Percentiles rank a stretch among this genome's conserved stretches.
Conservation (phyloP, 2,888 invertebrate species). For the Aradus depressus region DNA sequence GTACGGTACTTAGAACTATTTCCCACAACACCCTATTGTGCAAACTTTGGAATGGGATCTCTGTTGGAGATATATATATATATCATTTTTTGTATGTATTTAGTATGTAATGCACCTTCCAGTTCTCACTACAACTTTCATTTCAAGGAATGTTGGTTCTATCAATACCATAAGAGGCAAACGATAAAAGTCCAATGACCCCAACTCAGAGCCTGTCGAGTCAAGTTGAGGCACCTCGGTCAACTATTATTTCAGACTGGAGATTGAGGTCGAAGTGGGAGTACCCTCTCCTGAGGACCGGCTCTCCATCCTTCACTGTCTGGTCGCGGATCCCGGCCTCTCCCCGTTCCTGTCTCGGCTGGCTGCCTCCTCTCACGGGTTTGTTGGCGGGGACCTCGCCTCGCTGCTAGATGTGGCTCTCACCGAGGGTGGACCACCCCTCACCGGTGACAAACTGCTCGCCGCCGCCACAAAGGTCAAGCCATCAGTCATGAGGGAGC, state of each 20-base stretch:
- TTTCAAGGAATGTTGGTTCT: too few species aligned
- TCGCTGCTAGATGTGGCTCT: conserved; percentile 65
- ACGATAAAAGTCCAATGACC: too few species aligned
- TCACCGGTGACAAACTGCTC: conserved; percentile 45
- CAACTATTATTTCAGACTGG: conserved; percentile 43
- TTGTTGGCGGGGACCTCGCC: conserved; percentile 77
- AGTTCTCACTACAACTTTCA: too few species aligned
- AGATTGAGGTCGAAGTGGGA: conserved; percentile 68
- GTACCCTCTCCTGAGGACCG: conserved; percentile 58
- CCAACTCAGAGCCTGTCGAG: too few species aligned
- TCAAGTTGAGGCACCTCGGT: too few species aligned
- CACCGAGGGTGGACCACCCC: conserved; percentile 36
- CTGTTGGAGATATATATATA: too few species aligned
- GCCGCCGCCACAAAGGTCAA: conserved; percentile 56
- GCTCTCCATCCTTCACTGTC: conserved; percentile 53
- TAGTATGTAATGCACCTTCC: too few species aligned
- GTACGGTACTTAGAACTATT: too few species aligned
- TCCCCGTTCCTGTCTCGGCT: conserved; percentile 48
- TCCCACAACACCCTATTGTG: too few species aligned
- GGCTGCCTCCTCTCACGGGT: conserved; percentile 70
- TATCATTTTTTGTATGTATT: too few species aligned
- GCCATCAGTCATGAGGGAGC: conserved; percentile 86
- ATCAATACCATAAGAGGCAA: too few species aligned
- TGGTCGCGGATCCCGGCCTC: conserved; percentile 40
- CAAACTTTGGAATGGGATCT: too few species aligned